Conservation (phyloP, 2,113 vertebrate genomes). For the Lasiurus borealis region DNA sequence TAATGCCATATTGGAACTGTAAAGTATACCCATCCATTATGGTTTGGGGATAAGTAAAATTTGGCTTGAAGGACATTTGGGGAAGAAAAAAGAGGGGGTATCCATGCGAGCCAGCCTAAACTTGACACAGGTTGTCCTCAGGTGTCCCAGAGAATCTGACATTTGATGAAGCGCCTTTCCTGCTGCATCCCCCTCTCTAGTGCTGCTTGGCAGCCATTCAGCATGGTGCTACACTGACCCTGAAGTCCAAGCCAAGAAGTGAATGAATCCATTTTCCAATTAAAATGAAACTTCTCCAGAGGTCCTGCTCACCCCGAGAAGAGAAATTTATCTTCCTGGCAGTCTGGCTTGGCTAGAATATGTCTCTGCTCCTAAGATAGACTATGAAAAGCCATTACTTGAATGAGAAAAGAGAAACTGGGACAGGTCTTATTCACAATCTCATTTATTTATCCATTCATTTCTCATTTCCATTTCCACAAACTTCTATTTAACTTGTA, state of each 20-base stretch:
- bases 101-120: background rate
- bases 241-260: constrained; percentile 77
- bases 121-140: constrained; percentile 47
- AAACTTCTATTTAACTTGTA: constrained; percentile 57
- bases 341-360: constrained; percentile 70
- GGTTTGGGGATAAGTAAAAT: background rate
- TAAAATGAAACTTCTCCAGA: constrained; percentile 83
- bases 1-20: background rate
- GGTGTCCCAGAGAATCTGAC: background rate
- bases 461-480: constrained; percentile 70
- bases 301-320: constrained; percentile 76
- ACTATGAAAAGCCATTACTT: constrained; percentile 76
- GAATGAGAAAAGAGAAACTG: constrained; percentile 72
- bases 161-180: background rate
- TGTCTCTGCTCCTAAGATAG: constrained; percentile 70
- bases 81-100: background rate
- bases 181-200: background rate
- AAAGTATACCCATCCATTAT: background rate
- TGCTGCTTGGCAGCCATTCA: constrained; percentile 66
- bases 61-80: constrained; percentile 17
- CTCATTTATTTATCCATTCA: constrained; percentile 78
- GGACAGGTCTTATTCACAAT: constrained; percentile 68
- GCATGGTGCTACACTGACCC: constrained; percentile 54
- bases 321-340: constrained; percentile 82
- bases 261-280: constrained; percentile 84